Evolutionary conservation across 2,113 vertebrate genomes (phyloP).

Genomic region (Oryctolagus cuniculus): DNA sequence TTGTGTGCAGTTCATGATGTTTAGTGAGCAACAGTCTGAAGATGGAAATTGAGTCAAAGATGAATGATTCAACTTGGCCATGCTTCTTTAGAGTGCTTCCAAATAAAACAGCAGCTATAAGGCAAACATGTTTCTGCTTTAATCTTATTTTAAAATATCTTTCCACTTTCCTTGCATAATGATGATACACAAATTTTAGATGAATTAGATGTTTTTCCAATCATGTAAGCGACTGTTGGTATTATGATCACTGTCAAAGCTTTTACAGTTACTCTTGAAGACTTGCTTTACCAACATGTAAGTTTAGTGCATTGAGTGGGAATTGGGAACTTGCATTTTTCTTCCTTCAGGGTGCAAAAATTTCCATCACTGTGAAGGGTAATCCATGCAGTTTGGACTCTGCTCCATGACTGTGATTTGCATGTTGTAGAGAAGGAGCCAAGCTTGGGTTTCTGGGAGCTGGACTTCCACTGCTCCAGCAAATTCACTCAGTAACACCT

Average conservation of each 20-base stretch:
- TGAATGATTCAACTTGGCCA: background rate
- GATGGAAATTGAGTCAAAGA: slow-evolving; percentile 6
- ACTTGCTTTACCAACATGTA: background rate
- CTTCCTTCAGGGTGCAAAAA: background rate
- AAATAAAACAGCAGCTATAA: background rate
- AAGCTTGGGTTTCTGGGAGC: background rate
- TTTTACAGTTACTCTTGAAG: background rate
- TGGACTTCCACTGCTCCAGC: background rate
- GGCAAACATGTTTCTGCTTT: background rate
- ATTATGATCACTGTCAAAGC: background rate
- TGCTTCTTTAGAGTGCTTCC: background rate
- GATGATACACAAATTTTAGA: background rate
- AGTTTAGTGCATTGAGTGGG: background rate
- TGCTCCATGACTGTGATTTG: background rate
- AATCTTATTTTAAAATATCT: slow-evolving; percentile 39
- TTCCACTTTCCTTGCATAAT: background rate
- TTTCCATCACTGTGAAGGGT: background rate
- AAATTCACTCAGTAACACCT: background rate
- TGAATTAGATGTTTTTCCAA: background rate
- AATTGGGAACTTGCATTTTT: background rate
- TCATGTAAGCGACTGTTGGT: background rate
- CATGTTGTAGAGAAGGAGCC: background rate
- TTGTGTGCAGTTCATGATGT: background rate
- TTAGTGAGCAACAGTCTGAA: background rate
- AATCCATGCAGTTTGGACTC: background rate